These are phyloP conservation scores for Garra rufa DNA, from an alignment of 2,113 vertebrate species.

Conservation along the genomic window DNA sequence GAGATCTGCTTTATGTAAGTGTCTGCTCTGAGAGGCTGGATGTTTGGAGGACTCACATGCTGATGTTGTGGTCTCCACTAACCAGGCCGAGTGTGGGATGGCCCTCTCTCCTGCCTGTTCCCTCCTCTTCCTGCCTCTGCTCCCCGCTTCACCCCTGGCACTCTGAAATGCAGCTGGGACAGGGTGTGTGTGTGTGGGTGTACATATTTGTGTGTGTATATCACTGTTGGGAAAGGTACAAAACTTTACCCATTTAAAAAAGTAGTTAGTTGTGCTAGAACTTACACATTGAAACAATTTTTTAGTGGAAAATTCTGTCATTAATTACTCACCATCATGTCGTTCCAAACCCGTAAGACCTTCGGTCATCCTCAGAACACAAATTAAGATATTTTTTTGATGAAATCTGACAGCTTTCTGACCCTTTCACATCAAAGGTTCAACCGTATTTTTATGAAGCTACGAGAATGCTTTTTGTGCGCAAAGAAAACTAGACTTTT, in stretches of 20 bases:
- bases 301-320: too few species aligned
- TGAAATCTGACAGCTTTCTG: too few species aligned
- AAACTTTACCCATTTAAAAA: slow-evolving; percentile 15
- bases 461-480: too few species aligned
- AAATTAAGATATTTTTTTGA: too few species aligned
- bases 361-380: too few species aligned
- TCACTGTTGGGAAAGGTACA: slow-evolving; percentile 1
- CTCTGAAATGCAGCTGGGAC: slow-evolving; percentile 62
- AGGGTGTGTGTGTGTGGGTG: slow-evolving; percentile 46
- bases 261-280: neutral
- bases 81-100: slow-evolving; percentile 49
- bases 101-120: slow-evolving; percentile 9
- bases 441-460: too few species aligned
- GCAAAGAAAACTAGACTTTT: too few species aligned
- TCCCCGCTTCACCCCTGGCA: slow-evolving; percentile 62
- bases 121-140: slow-evolving; percentile 50
- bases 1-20: slow-evolving; percentile 72
- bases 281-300: too few species aligned
- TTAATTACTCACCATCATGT: too few species aligned
- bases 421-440: too few species aligned
- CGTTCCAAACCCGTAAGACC: too few species aligned
- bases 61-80: slow-evolving; percentile 62
- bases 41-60: slow-evolving; percentile 65
- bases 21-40: slow-evolving; percentile 62
- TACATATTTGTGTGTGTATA: slow-evolving; percentile 46